Conservation (phyloP, 1,140 invertebrate genomes). For the Andrena cerasifolii region DNA sequence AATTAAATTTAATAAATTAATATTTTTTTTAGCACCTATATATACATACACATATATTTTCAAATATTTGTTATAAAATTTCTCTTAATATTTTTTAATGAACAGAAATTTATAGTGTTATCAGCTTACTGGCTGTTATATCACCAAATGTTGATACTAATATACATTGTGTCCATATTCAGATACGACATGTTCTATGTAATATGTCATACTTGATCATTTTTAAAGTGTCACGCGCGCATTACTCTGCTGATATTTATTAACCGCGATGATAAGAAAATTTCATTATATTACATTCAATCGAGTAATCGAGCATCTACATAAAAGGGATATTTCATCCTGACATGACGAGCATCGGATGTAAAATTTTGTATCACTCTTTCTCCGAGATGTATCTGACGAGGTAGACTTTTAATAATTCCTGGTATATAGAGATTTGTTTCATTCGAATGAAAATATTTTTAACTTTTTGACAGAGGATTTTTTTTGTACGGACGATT, state of each 20-base stretch:
- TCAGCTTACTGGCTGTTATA: conserved; percentile 56
- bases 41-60: conserved; percentile 51
- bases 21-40: conserved; percentile 57
- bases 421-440: conserved; percentile 65
- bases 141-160: conserved; percentile 62
- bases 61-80: conserved; percentile 59
- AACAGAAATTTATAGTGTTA: conserved; percentile 58
- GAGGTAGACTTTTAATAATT: conserved; percentile 35
- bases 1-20: conserved; percentile 58
- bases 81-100: conserved; percentile 59
- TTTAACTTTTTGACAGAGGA: conserved; percentile 53
- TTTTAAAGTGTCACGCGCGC: conserved; percentile 49
- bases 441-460: conserved; percentile 39
- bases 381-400: conserved; percentile 28
- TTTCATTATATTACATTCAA: background rate
- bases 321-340: background rate
- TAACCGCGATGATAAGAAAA: background rate
- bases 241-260: conserved; percentile 42
- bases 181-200: conserved; percentile 50
- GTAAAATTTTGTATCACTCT: conserved; percentile 17
- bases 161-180: conserved; percentile 48
- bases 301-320: conserved; percentile 4
- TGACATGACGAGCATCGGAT: background rate
- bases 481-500: conserved; percentile 62
- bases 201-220: conserved; percentile 35